A percentile compares a stretch with the other conserved stretches of the same genome.
phyloP scores from a whole-genome alignment of 2,888 invertebrate genomes.

The Dynastes tityus region DNA sequence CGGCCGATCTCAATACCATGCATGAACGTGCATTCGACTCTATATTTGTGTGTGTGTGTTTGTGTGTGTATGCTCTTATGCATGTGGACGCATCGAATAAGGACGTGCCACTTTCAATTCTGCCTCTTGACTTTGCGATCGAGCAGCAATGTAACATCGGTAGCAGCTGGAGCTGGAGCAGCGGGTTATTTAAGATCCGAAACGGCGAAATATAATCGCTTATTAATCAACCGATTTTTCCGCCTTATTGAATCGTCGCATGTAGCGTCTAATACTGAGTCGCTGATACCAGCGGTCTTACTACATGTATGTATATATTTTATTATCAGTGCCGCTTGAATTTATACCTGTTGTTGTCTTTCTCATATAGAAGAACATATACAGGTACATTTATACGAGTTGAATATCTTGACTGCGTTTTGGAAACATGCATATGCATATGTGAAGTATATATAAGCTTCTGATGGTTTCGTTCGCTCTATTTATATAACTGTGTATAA shows the following conservation, averaged over 20 bases:
- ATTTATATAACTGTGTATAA: background rate
- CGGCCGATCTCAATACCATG: no score
- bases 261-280: slow-evolving; percentile 51
- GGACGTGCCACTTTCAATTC: no score
- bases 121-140: no score
- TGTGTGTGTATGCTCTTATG: no score
- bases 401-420: background rate
- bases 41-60: no score
- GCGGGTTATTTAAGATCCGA: no score
- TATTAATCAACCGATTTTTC: slow-evolving; percentile 57
- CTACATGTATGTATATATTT: slow-evolving; percentile 48
- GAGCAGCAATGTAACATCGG: no score
- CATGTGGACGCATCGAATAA: no score
- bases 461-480: background rate
- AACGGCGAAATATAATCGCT: slow-evolving; percentile 51
- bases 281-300: no score
- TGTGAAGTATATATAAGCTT: background rate
- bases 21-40: no score
- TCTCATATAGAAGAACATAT: background rate
- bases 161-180: no score
- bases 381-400: background rate
- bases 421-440: background rate
- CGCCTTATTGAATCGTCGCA: slow-evolving; percentile 60
- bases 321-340: slow-evolving; percentile 58
- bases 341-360: slow-evolving; percentile 50